phyloP scores from a whole-genome alignment of 2,888 invertebrate species.

The Frankliniella intonsa region DNA sequence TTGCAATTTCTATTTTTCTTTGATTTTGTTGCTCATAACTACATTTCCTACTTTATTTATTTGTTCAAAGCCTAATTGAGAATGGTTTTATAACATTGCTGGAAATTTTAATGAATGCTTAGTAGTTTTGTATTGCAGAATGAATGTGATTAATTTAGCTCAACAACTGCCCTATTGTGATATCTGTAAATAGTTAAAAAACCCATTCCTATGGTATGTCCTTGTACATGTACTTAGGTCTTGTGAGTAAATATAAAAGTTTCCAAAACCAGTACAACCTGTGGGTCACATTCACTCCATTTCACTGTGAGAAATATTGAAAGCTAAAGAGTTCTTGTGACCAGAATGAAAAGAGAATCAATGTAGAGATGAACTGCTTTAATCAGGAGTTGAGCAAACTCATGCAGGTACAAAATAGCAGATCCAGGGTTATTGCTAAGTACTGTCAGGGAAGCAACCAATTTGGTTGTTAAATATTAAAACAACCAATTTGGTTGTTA shows the following conservation, averaged over 20 bases:
- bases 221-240: neutral
- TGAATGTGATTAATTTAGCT: constrained; percentile 23
- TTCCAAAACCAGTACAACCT: neutral
- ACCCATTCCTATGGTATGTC: neutral
- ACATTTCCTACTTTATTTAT: neutral
- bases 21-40: neutral
- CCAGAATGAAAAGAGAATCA: neutral
- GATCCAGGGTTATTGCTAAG: neutral
- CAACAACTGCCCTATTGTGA: constrained; percentile 18
- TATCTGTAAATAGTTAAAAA: constrained; percentile 17
- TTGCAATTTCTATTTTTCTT: neutral
- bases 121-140: neutral
- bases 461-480: no score
- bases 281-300: neutral
- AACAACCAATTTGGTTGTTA: neutral
- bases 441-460: neutral
- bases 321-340: neutral
- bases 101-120: neutral
- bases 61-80: neutral
- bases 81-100: neutral
- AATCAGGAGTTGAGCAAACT: constrained; percentile 2
- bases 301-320: neutral
- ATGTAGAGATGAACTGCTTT: neutral
- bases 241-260: neutral
- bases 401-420: neutral